Evolutionary conservation across 2,888 invertebrate species (phyloP), one percentile per base, ranked within the genome.

Genomic region (Argyra leucocephala): DNA sequence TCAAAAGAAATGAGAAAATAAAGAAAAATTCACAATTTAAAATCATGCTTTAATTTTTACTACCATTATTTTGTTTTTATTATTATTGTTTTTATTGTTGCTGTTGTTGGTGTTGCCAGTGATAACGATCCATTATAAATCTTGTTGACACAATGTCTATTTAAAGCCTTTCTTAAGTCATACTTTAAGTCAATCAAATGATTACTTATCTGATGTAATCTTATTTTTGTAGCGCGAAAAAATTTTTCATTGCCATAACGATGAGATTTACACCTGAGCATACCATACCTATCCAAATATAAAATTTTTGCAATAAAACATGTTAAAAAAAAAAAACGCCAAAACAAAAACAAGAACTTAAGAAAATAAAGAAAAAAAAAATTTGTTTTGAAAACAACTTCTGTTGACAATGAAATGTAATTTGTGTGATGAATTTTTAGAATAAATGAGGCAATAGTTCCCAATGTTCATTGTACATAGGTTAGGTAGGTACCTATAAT

Each of bases 101-200:
- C 6, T 37, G 7, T 9, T 15, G 18, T 48, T n/a, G 48, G 12
- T 48, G 15, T 18, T n/a, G 1, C 15, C 18, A 18, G 9, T 48
- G n/a, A 48, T 48, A 48, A 48, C 48, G 48, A 48, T 48, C 48
- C 48, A 48, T 48, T 48, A 48, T 48, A 48, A 48, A 48, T 48
- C 48, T 48, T 48, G 48, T 48, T 48, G 48, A 48, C 48, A 48
- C 48, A 18, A 48, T 48, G 48, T 48, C 48, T 48, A 48, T 48
- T 48, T 48, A 48, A 48, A 48, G 48, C 48, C 48, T 48, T 48
- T 48, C 48, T 48, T 48, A 18, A 48, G 48, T 48, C 48, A 48
- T 48, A 48, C 48, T 48, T 48, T 48, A 48, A 48, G 48, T 48
- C 48, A 48, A 48, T 48, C 48, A 48, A 48, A 48, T 48, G 15